Evolutionary conservation across 2,113 vertebrate species (phyloP).

Genomic region (Leptocoma aspasia): DNA sequence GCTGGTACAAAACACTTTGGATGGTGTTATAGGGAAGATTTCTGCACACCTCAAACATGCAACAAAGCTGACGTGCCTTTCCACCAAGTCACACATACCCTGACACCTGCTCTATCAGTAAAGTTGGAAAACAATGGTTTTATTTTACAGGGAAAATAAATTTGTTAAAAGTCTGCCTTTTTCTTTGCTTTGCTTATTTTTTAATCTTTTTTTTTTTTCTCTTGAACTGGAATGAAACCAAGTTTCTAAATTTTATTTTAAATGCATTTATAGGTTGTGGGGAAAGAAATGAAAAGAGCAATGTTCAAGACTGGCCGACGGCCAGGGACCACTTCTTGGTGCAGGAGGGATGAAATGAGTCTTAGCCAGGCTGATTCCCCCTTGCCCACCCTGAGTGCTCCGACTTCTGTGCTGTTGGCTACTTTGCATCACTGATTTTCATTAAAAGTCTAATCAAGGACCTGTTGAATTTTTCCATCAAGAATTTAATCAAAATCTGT

Average conservation of each 20-base stretch:
- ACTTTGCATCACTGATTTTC: not conserved
- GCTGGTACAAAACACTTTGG: not conserved
- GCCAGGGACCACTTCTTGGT: not conserved
- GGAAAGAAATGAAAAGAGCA: conserved; percentile 10
- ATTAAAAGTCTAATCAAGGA: not conserved
- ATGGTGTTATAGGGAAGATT: not conserved
- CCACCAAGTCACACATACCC: not conserved
- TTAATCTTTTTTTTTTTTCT: accelerated
- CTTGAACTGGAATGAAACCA: not conserved
- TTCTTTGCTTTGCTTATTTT: not conserved
- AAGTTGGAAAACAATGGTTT: not conserved
- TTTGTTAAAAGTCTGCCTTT: not conserved
- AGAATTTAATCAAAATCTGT: not conserved
- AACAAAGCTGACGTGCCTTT: not conserved
- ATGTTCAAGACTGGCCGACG: not conserved
- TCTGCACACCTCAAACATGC: not conserved
- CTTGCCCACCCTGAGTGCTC: not conserved
- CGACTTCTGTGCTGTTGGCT: not conserved
- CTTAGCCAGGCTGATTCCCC: not conserved
- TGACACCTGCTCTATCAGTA: not conserved
- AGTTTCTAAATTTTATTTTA: conserved; percentile 14
- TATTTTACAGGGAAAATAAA: not conserved
- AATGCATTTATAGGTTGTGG: conserved; percentile 17
- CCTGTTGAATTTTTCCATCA: not conserved
- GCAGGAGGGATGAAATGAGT: not conserved